Evolutionary conservation across 2,888 invertebrate genomes (phyloP).

Genomic region (Antheraea assamensis): DNA sequence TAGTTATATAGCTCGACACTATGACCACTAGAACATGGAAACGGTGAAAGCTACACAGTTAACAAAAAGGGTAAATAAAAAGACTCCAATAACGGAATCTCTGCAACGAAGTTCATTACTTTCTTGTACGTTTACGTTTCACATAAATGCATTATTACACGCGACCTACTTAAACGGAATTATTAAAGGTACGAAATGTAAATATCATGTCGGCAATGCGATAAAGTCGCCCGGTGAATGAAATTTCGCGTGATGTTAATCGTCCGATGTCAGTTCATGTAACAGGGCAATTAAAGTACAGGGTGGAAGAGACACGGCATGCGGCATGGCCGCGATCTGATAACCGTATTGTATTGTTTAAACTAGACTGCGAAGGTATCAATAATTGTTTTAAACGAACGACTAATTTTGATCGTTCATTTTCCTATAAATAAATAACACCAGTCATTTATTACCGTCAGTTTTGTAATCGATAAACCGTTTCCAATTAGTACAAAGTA

Average conservation of each 20-base stretch:
- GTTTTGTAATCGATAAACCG: not conserved
- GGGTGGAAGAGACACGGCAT: conserved; percentile 19
- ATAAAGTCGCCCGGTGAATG: conserved; percentile 35
- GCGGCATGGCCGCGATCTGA: conserved; percentile 21
- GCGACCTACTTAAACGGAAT: conserved; percentile 33
- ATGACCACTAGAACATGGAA: not conserved
- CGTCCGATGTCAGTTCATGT: conserved; percentile 34
- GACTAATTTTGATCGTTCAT: not conserved
- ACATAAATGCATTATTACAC: conserved; percentile 19
- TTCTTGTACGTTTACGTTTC: conserved; percentile 17
- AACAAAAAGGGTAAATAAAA: conserved; percentile 5
- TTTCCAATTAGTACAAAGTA: not conserved
- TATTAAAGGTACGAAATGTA: conserved; percentile 31
- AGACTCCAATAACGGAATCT: conserved; percentile 7
- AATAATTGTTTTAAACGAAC: not conserved
- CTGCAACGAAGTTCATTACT: conserved; percentile 17
- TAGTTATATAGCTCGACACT: not conserved
- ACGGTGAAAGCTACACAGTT: not conserved
- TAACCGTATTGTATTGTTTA: conserved; percentile 12
- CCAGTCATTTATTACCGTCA: not conserved
- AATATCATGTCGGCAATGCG: conserved; percentile 38
- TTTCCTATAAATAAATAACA: not conserved
- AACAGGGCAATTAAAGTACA: conserved; percentile 31
- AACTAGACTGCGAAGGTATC: not conserved
- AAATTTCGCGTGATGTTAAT: conserved; percentile 37